These are phyloP conservation scores for Cladorhizidae sp. DNA, from an alignment of 37 sponge, comb jelly and placozoan genomes.

Conservation along the genomic window DNA sequence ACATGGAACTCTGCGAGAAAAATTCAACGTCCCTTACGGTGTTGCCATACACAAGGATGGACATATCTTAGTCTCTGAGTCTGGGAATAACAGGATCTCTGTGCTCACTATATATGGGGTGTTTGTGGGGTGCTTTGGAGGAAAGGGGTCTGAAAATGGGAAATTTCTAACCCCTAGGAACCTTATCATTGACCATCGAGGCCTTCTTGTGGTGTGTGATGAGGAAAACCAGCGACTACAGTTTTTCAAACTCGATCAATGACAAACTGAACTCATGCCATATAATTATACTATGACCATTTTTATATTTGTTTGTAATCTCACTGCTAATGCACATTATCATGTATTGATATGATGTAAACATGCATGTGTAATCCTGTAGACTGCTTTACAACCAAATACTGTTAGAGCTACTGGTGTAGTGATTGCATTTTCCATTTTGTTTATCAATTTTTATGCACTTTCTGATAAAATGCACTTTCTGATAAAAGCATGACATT, in stretches of 20 bases:
- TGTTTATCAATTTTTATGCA: too few relatives aligned
- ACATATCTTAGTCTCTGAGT: slow-evolving; percentile 37
- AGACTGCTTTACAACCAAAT: too few relatives aligned
- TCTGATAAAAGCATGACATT: too few relatives aligned
- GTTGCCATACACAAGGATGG: slow-evolving; percentile 40
- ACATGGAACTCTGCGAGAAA: slow-evolving; percentile 20
- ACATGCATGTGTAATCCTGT: too few relatives aligned
- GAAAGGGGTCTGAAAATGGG: slow-evolving; percentile 42
- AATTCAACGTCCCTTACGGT: slow-evolving; percentile 31
- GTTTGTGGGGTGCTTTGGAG: slow-evolving; percentile 45
- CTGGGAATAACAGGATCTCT: slow-evolving; percentile 52
- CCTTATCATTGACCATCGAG: slow-evolving; percentile 13
- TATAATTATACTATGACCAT: too few relatives aligned
- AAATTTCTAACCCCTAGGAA: slow-evolving; percentile 40
- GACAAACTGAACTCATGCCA: too few relatives aligned
- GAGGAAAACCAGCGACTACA: slow-evolving; percentile 51
- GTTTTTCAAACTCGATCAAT: slow-evolving; percentile 19
- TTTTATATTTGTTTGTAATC: too few relatives aligned
- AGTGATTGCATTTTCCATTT: too few relatives aligned
- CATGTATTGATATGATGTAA: too few relatives aligned
- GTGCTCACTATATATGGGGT: slow-evolving; percentile 19
- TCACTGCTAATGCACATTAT: too few relatives aligned
- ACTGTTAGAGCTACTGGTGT: too few relatives aligned
- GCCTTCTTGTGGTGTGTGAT: slow-evolving; percentile 37
- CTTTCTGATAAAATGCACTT: too few relatives aligned